Conservation (phyloP, 2,113 vertebrate species). For the Girardinichthys multiradiatus region DNA sequence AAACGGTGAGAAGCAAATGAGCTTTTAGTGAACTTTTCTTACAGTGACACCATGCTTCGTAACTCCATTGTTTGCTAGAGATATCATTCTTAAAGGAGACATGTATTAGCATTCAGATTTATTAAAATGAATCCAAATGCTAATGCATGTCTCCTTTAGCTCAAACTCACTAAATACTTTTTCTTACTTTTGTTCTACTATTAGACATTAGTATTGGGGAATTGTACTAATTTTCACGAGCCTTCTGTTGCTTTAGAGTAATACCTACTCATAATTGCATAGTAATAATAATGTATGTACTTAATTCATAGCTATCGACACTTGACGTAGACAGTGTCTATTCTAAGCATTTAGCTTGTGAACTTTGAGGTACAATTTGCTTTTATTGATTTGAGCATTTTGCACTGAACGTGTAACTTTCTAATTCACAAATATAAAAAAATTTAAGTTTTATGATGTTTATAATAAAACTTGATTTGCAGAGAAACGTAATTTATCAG, state of each 20-base stretch:
- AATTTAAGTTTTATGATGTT: too few relatives aligned
- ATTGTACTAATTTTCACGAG: not conserved
- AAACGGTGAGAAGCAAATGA: conserved; percentile 17
- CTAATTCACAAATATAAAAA: not conserved
- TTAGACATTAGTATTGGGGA: not conserved
- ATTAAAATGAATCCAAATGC: not conserved
- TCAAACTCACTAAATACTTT: not conserved
- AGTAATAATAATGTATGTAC: not conserved
- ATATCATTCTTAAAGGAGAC: not conserved
- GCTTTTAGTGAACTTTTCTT: not conserved
- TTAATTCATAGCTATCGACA: not conserved
- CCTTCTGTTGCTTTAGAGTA: not conserved
- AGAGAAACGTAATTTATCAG: not conserved
- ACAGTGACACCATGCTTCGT: too few relatives aligned
- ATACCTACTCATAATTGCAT: not conserved
- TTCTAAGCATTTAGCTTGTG: not conserved
- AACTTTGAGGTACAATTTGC: not conserved
- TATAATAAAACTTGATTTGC: not conserved
- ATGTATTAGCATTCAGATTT: not conserved
- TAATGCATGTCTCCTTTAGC: not conserved
- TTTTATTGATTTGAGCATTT: not conserved
- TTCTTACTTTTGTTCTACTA: not conserved
- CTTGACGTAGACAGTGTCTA: not conserved
- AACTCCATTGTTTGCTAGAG: not conserved
- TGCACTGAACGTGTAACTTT: not conserved